Evolutionary conservation across 2,888 invertebrate genomes (phyloP), one percentile per base, ranked within the genome.

Genomic region (Lingula anatina): DNA sequence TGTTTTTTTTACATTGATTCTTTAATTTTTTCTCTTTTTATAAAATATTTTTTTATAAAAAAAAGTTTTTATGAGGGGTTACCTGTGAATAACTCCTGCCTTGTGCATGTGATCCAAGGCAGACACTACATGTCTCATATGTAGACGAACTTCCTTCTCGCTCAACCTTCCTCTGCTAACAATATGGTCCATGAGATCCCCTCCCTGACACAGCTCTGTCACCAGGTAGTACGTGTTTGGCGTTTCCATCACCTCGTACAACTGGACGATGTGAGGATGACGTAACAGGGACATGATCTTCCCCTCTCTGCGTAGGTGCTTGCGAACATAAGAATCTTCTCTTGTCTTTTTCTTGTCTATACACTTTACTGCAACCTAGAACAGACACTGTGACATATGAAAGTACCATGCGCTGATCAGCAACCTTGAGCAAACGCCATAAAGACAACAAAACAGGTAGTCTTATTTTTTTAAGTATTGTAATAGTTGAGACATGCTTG

Each of bases 171-270:
- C 64, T 49, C 61, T 62, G 50, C 58, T 61, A 44, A 68, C 70
- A 49, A 74, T 73, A 54, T 69, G 66, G 51, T 72, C 71, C 72
- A 75, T 73, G 23, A 75, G 59, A 56, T 74, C 74, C 1, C 75
- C 74, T 2, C 73, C 74, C 21, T 59, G 54, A 56, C 73, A 75
- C 28, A 73, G 56, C 53, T 75, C 75, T 2, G 68, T 70, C 20
- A 74, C 75, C 35, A 75, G 63, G 55, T 75, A 75, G 56, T 75
- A 75, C 46, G 68, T 66, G 54, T 74, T 70, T 56, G 73, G 73
- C 4, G 76, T 75, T 53, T 76, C 76, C 72, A 76, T 70, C 5
- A 73, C 64, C 49, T 76, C 76, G 31, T 66, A 56, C 18, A 76
- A 55, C 37, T 71, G 67, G 38, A 75, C 65, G 26, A 76, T 61